Base-by-base conservation (phyloP, 35 echinoderm and acorn worm genomes). In the Amphiura filiformis region DNA sequence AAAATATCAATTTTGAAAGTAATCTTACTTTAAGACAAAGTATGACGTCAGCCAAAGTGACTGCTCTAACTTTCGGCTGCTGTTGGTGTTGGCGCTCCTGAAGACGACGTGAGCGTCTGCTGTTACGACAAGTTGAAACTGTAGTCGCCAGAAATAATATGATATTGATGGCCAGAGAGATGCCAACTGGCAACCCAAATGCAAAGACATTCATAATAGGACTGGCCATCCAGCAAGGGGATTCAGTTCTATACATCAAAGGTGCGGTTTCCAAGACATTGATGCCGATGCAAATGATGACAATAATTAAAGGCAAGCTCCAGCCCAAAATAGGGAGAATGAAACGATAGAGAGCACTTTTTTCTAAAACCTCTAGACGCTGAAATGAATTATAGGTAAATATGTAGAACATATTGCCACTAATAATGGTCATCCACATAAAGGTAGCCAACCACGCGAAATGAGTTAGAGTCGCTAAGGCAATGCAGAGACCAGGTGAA, bases 371-470 rank as follows among this genome's bases (percentile, higher is more conserved):
- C 4, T 39, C 34, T 36, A 4, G 2, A 13, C 78, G 17, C 17
- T 1, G 17, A 2, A 80, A 22, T 39, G 38, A 13, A 13, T 80
- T 36, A 18, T 13, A 37, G 34, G 1, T 5, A 39, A 80, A 34
- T 18, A 39, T 34, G 34, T 80, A 36, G 13, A 39, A 36, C 34
- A 80, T 11, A 39, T 80, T 36, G 26, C 2, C 34, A 4, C 3
- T 17, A 17, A 80, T 80, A 9, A 15, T 3, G 26, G 31, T 34
- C 18, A 34, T 36, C 17, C 78, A 80, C 17, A 32, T 34, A 36
- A 80, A 80, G 5, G 78, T 32, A 80, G 78, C 78, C 34, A 80
- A 39, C 78, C 78, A 80, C 78, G 78, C 3, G 17, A 80, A 39
- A 36, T 80, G 78, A 22, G 18, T 22, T 1, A 80, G 13, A 12